Evolutionary conservation across 2,888 invertebrate genomes (phyloP).

Genomic region (Eremobia ochroleuca): DNA sequence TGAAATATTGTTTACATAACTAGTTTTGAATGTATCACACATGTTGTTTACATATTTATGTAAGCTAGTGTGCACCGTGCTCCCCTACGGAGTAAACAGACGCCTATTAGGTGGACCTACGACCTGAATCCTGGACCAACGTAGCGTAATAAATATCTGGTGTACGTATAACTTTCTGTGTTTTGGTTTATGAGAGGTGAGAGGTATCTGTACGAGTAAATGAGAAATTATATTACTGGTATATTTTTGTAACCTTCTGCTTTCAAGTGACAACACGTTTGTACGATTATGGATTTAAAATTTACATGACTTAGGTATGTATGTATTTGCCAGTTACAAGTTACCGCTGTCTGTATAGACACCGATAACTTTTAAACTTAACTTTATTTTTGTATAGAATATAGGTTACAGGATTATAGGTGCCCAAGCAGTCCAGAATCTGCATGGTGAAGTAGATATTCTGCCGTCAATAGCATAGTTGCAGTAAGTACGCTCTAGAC

Average conservation of each 20-base stretch:
- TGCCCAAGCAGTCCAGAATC: background rate
- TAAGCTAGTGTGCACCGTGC: background rate
- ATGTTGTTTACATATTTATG: slow-evolving; percentile 30
- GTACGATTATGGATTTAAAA: no score
- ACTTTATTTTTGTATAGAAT: background rate
- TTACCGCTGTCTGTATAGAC: background rate
- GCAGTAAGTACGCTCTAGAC: no score
- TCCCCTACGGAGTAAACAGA: slow-evolving; percentile 33
- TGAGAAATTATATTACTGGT: no score
- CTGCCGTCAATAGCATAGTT: no score
- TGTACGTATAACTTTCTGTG: background rate
- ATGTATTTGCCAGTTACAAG: background rate
- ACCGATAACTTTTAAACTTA: background rate
- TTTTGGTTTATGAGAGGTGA: background rate
- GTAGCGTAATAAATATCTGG: background rate
- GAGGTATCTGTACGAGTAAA: no score
- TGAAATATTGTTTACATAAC: slow-evolving; percentile 75
- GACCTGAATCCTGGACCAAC: background rate
- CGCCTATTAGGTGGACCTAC: slow-evolving; percentile 33
- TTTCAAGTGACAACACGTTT: background rate
- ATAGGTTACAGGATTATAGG: no score
- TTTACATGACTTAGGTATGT: background rate
- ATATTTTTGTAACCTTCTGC: no score
- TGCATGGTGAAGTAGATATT: no score
- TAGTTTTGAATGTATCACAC: slow-evolving; percentile 54